Percentiles rank a stretch among this genome's conserved stretches.
These are phyloP conservation scores for Prunella strophiata DNA, from an alignment of 2,797 vertebrate species.

Conservation along the genomic window DNA sequence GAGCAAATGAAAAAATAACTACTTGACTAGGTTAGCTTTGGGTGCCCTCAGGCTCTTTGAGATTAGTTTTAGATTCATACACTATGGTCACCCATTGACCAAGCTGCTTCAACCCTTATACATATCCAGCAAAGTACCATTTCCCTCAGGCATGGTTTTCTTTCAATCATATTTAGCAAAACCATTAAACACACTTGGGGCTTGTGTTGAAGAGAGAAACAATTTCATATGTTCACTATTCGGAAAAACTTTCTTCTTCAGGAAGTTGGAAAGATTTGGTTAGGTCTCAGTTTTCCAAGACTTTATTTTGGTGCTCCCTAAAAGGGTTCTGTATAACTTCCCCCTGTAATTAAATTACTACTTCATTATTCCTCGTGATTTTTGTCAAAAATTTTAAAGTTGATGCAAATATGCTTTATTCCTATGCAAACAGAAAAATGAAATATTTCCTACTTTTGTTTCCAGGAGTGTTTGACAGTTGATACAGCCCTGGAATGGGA, in stretches of 20 bases:
- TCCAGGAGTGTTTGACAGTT: not conserved
- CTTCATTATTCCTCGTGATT: not conserved
- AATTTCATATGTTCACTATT: slow-evolving; percentile 41
- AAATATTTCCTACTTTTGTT: not conserved
- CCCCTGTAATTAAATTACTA: not conserved
- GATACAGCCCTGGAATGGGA: not conserved
- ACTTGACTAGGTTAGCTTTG: slow-evolving; percentile 69
- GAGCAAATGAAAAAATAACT: slow-evolving; percentile 71
- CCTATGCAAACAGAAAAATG: not conserved
- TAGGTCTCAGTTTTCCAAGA: not conserved
- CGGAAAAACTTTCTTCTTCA: slow-evolving; percentile 11
- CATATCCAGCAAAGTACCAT: slow-evolving; percentile 67
- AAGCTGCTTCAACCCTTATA: slow-evolving; percentile 67
- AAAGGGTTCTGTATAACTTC: not conserved
- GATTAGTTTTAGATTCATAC: slow-evolving; percentile 83
- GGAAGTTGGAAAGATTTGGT: not conserved
- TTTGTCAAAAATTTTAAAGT: not conserved
- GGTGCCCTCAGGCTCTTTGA: slow-evolving; percentile 73
- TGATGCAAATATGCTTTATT: not conserved
- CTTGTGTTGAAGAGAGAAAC: slow-evolving; percentile 56
- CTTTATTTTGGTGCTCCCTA: not conserved
- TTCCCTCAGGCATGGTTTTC: slow-evolving; percentile 71
- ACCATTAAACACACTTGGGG: slow-evolving; percentile 67
- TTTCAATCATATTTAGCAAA: slow-evolving; percentile 63
- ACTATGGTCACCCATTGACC: slow-evolving; percentile 75